phyloP scores from a whole-genome alignment of 2,113 vertebrate species.

The Vanacampus margaritifer region DNA sequence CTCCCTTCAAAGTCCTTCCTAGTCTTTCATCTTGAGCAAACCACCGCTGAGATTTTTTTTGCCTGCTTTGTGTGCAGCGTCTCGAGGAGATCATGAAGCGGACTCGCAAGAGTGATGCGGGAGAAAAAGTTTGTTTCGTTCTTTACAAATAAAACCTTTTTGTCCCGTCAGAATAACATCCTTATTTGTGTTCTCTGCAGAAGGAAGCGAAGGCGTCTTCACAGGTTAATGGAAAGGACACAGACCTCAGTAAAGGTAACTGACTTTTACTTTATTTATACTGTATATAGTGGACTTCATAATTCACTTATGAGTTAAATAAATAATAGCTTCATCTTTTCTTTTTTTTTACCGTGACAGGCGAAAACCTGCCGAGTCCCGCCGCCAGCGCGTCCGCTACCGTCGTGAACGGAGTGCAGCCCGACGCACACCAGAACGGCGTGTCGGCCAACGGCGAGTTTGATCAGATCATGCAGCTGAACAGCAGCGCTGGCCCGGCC shows the following conservation, averaged over 20 bases:
- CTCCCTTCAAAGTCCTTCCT: not conserved
- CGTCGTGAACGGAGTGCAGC: constrained; percentile 83
- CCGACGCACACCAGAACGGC: constrained; percentile 82
- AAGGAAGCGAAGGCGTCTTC: constrained; percentile 67
- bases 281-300: not conserved
- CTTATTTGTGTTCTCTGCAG: constrained; percentile 56
- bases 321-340: too few relatives aligned
- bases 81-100: constrained; percentile 99
- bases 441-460: constrained; percentile 78
- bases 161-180: not conserved
- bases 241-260: constrained; percentile 58
- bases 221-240: constrained; percentile 77
- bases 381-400: constrained; percentile 24
- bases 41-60: not conserved
- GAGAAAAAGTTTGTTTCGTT: constrained; percentile 77
- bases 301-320: too few relatives aligned
- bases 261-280: not conserved
- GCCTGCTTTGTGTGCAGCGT: constrained; percentile 72
- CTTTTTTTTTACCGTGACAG: constrained; percentile 14
- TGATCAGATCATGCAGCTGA: constrained; percentile 70
- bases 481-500: constrained; percentile 43
- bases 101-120: constrained; percentile 83
- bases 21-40: not conserved
- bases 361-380: constrained; percentile 20
- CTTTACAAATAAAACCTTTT: not conserved